A percentile compares a stretch with the other conserved stretches of the same genome.
phyloP scores from a whole-genome alignment of 2,797 vertebrate genomes.

The Halcyon leucocephala region DNA sequence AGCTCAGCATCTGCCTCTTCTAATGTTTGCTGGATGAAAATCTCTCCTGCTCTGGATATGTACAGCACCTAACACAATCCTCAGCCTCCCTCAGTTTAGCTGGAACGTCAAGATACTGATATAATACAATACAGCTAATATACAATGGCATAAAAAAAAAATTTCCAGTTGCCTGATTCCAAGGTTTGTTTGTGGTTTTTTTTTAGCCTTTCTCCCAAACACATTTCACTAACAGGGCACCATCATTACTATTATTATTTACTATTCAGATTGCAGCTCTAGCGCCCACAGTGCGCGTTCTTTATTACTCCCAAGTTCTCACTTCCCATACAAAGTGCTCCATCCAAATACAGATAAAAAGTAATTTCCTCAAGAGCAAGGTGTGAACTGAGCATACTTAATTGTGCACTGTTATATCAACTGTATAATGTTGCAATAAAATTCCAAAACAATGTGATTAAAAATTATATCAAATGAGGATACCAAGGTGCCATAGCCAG shows the following conservation, averaged over 20 bases:
- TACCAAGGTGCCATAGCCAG: constrained; percentile 75
- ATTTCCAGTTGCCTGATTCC: constrained; percentile 8
- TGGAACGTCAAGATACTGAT: not conserved
- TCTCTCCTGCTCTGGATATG: not conserved
- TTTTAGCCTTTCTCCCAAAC: constrained; percentile 8
- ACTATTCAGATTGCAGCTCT: constrained; percentile 55
- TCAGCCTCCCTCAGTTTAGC: not conserved
- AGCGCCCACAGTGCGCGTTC: not conserved
- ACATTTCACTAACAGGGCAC: constrained; percentile 34
- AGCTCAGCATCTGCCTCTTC: not conserved
- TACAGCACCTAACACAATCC: not conserved
- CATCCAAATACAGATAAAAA: constrained; percentile 65
- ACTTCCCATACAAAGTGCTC: constrained; percentile 33
- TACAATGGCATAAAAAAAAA: not conserved
- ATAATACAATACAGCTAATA: not conserved
- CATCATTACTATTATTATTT: constrained; percentile 69
- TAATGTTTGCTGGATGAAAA: not conserved
- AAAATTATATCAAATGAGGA: constrained; percentile 77
- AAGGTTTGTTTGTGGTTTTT: not conserved
- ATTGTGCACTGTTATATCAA: constrained; percentile 69
- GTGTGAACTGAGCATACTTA: constrained; percentile 73
- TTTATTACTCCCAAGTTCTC: constrained; percentile 63
- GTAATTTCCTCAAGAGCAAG: constrained; percentile 75
- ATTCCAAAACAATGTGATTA: constrained; percentile 80
- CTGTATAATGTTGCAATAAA: constrained; percentile 78